Conservation (phyloP, 1,140 invertebrate species). For the Listronotus bonariensis region DNA sequence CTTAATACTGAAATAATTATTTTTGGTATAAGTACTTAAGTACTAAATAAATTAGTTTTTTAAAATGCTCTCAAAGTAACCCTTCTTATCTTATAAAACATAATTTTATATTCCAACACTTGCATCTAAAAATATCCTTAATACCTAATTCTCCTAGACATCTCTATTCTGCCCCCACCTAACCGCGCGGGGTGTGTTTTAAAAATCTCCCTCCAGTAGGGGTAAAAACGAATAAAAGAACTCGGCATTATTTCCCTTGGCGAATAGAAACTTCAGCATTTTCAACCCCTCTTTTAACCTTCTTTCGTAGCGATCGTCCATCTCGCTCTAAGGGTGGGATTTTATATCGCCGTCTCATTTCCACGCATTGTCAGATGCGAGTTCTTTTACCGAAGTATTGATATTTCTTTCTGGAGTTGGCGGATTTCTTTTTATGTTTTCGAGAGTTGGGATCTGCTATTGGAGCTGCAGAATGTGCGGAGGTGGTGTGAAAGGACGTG, state of each 20-base stretch:
- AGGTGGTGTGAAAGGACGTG: not conserved
- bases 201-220: slow-evolving; percentile 21
- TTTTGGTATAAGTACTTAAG: too few relatives aligned
- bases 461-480: not conserved
- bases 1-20: too few relatives aligned
- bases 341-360: not conserved
- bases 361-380: not conserved
- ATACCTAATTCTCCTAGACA: not conserved
- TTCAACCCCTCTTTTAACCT: slow-evolving; percentile 28
- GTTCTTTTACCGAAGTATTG: slow-evolving; percentile 8
- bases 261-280: slow-evolving; percentile 28
- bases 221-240: slow-evolving; percentile 26
- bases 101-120: too few relatives aligned
- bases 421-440: slow-evolving; percentile 9
- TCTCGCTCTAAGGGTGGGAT: slow-evolving; percentile 4
- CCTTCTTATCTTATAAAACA: too few relatives aligned
- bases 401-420: slow-evolving; percentile 8
- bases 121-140: too few relatives aligned
- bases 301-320: slow-evolving; percentile 7
- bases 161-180: not conserved
- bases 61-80: too few relatives aligned
- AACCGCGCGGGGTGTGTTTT: slow-evolving; percentile 12
- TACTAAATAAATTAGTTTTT: too few relatives aligned
- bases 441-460: not conserved
- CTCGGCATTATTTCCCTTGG: slow-evolving; percentile 25